Evolutionary conservation across 2,888 invertebrate genomes (phyloP), one percentile per base, ranked within the genome.

Genomic region (Poecilobothrus nobilitatus): DNA sequence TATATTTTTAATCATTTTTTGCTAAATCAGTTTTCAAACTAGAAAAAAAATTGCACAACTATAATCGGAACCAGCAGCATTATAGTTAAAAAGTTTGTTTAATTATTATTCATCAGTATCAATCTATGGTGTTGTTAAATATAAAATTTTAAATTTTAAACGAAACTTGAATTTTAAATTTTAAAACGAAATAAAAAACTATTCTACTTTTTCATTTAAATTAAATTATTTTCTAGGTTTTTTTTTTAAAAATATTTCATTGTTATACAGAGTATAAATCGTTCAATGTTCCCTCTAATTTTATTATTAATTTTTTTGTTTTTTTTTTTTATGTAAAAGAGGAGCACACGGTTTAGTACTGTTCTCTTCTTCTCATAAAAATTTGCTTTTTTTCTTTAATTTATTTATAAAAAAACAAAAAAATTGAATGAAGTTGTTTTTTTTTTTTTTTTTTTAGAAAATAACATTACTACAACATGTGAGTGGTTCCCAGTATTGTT

Each of bases 401-500:
- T n/a, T n/a, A n/a, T n/a, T n/a, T n/a, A n/a, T n/a, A n/a, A 12
- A 12, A 53, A 53, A 53, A 6, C 2, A 18, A 53, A 53, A 53
- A 53, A 53, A 53, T 15, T 53, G 53, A 53, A 53, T 53, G 53
- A 15, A 53, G 34, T 67, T 53, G n/a, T 66, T 67, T 69, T 69
- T 69, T 53, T 53, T 1, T 53, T 53, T 5, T 53, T 53, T 53
- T 53, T 53, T 53, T 53, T 53, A 18, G 12, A 41, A 41, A 53
- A 53, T 53, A 53, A 53, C 18, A 53, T 68, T 65, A 53, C 68
- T 65, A 69, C 62, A 27, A 65, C 69, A 70, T 70, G 68, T 69
- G 68, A 69, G 67, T 69, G 66, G 70, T 71, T 72, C 72, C 70
- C 73, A 71, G 70, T 70, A 72, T 72, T 71, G 71, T 70, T 65